A percentile compares a stretch with the other conserved stretches of the same genome.
Evolutionary conservation across 2,888 invertebrate species (phyloP).

Genomic region (Cosmorhoe ocellata): DNA sequence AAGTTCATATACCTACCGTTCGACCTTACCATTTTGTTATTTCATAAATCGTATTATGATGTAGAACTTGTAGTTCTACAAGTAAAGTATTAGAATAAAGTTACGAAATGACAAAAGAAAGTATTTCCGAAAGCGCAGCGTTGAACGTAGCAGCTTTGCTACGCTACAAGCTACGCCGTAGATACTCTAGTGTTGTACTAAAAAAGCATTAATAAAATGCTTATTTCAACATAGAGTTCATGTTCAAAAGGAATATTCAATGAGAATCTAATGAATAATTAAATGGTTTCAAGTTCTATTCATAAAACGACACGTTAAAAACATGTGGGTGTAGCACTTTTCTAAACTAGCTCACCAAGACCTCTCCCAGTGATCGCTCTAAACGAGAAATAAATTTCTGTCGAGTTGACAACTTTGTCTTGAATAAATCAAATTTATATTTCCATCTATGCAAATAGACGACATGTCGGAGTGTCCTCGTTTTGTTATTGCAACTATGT

Average conservation of each 20-base stretch:
- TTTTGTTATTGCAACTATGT: conserved; percentile 32
- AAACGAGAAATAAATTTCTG: conserved; percentile 36
- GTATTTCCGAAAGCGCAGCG: conserved; percentile 8
- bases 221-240: not conserved
- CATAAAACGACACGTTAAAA: conserved; percentile 1
- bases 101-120: too few species aligned
- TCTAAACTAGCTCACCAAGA: conserved; percentile 15
- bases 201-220: conserved; percentile 6
- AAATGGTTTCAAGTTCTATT: not conserved
- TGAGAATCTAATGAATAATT: conserved; percentile 7
- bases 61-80: too few species aligned
- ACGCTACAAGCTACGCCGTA: conserved; percentile 33
- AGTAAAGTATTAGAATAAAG: too few species aligned
- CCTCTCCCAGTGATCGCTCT: conserved; percentile 28
- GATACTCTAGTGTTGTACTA: conserved; percentile 13
- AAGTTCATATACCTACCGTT: too few species aligned
- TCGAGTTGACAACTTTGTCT: conserved; percentile 33
- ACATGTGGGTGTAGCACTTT: conserved; percentile 16
- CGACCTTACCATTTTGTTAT: too few species aligned
- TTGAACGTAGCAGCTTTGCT: conserved; percentile 24
- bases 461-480: conserved; percentile 9
- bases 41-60: too few species aligned
- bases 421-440: conserved; percentile 43
- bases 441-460: conserved; percentile 30
- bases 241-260: not conserved